A percentile compares a stretch with the other conserved stretches of the same genome.
Evolutionary conservation across 2,113 vertebrate species (phyloP).

Genomic region (Nothoprocta perdicaria): DNA sequence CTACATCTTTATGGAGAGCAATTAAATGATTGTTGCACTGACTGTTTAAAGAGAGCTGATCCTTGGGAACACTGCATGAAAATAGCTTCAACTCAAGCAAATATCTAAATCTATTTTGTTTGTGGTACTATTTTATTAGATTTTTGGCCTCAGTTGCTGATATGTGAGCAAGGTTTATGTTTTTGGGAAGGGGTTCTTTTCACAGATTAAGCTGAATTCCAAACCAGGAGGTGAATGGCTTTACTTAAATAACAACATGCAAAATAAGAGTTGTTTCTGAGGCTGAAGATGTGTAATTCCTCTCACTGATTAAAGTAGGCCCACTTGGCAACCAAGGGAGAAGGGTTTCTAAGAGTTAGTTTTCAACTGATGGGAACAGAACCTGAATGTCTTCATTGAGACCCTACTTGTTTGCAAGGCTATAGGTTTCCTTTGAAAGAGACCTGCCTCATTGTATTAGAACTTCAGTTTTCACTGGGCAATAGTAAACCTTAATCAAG

Average conservation of each 20-base stretch:
- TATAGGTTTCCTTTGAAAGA: too few species aligned
- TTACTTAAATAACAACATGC: neutral
- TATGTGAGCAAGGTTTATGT: neutral
- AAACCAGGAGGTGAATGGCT: neutral
- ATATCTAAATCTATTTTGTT: neutral
- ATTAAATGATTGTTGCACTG: neutral
- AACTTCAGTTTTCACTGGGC: neutral
- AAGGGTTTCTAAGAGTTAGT: neutral
- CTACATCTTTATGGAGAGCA: neutral
- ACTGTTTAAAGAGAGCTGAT: neutral
- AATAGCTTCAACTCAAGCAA: neutral
- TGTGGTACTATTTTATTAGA: neutral
- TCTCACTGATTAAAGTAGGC: neutral
- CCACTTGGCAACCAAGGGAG: neutral
- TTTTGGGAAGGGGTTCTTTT: neutral
- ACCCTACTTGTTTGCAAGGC: too few species aligned
- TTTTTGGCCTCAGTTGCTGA: neutral
- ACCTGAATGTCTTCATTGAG: too few species aligned
- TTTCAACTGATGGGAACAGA: neutral
- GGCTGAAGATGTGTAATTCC: neutral
- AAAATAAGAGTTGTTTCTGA: neutral
- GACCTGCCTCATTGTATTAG: too few species aligned
- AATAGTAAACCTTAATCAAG: neutral
- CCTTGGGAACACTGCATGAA: neutral
- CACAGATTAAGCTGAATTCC: neutral